Base-by-base conservation (phyloP, 2,113 vertebrate species). In the Centropristis striata region DNA sequence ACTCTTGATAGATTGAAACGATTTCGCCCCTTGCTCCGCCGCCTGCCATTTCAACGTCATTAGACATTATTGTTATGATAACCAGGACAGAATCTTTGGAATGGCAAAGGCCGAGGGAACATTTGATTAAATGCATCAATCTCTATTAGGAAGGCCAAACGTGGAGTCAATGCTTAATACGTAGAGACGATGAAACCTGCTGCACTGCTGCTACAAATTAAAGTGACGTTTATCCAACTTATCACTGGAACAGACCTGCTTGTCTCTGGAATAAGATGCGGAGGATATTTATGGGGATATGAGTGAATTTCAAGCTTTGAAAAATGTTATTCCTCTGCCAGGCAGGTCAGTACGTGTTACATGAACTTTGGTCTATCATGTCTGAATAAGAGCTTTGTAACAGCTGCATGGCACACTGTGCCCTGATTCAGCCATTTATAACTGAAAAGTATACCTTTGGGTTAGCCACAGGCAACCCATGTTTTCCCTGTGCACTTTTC, bases 81-180 rank as follows among this genome's bases (percentile, higher is more conserved):
- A 88, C 89, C 81, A 86, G 90, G 83, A 87, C 84, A 73, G 50
- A 86, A 74, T 80, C 65, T 15, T 73, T 64, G 80, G 69, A 88
- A 91, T 84, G 89, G 75, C 85, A 86, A 86, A 81, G 77, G 73
- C 82, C 75, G 32, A 53, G 84, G 89, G 86, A 92, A 77, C 71
- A 32, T 91, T 88, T 94, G 92, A 93, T 93, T 93, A 93, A 93
- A 92, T 64, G 59, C 89, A 93, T 95, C 93, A 91, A 92, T 94
- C 89, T 92, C 85, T 83, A 69, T 84, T 74, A 80, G 58, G 64
- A n/a, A 78, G 70, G 64, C 23, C 55, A 16, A 44, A 74, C 46
- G 2, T 51, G 60, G 47, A 86, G 79, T 49, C 76, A 46, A 13
- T n/a, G 53, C 75, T 80, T 64, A 39, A 75, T 70, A 71, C 60